Percentiles rank a stretch among this genome's conserved stretches.
phyloP scores from a whole-genome alignment of 23 tunicate species.

The Ciona savignyi region DNA sequence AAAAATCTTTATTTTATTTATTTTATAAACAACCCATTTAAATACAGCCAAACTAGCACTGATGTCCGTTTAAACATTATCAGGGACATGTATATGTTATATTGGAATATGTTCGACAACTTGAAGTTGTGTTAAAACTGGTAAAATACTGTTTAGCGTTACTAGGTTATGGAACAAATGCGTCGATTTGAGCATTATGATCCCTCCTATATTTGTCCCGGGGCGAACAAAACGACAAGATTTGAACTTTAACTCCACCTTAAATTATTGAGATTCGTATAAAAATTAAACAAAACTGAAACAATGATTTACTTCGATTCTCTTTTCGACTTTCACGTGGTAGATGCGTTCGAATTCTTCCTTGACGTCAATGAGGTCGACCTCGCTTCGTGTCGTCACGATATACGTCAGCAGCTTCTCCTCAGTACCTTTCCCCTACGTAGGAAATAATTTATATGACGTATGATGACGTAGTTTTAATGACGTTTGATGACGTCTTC shows the following conservation, averaged over 20 bases:
- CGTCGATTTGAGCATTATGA: neutral
- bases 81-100: too few relatives aligned
- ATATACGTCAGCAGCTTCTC: conserved; percentile 72
- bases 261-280: neutral
- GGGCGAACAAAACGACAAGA: neutral
- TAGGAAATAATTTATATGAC: neutral
- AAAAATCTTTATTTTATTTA: neutral
- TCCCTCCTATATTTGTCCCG: neutral
- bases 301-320: conserved; percentile 20
- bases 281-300: neutral
- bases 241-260: neutral
- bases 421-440: conserved; percentile 44
- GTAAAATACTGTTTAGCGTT: too few relatives aligned
- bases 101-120: too few relatives aligned
- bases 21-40: neutral
- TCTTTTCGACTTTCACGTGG: neutral
- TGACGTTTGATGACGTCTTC: too few relatives aligned
- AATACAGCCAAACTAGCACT: too few relatives aligned
- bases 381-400: conserved; percentile 57
- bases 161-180: too few relatives aligned
- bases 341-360: conserved; percentile 44
- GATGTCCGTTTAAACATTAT: too few relatives aligned
- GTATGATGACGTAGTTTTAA: too few relatives aligned
- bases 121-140: too few relatives aligned
- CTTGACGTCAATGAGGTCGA: conserved; percentile 67